Evolutionary conservation across 2,797 vertebrate species (phyloP), one percentile per base, ranked within the genome.

Genomic region (Spinibarbus caldwelli): DNA sequence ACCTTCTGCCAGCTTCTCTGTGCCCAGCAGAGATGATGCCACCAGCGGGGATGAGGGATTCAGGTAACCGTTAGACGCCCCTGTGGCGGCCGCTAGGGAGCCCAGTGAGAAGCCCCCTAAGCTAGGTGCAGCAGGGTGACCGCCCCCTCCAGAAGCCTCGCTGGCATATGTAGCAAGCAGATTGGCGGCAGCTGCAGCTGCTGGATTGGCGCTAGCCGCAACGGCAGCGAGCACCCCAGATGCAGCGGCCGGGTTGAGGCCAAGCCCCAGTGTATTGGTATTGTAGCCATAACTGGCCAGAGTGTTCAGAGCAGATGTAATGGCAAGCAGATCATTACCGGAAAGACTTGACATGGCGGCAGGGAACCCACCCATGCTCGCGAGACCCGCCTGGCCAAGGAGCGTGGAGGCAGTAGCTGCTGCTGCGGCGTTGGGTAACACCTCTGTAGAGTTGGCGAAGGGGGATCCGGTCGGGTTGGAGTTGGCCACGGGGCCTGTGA

Each of bases 231-330:
- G 94, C 71, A 98, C 97, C 14, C 97, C 97, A 0, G 96, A 97
- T 17, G 97, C 96, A 3, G 97, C 96, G 6, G 96, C 96, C 2
- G 97, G 97, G 94, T 97, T 97, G 91, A 97, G 96, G 82, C 97
- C 97, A 84, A 98, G 93, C 83, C 97, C 97, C 70, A 97, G 93
- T 87, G 97, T 97, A 95, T 97, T 97, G 91, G 97, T 97, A 93
- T 97, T 97, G 95, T 98, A 98, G 93, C 97, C 97, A 15, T 98
- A 98, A 91, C 97, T 98, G 90, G 97, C 97, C 92, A 98, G 91
- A 3, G 97, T 98, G 95, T 98, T 98, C 90, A 98, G 96, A 83
- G 97, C 97, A 21, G 97, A 97, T 87, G 97, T 97, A 92, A 98
- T 98, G 94, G 97, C 96, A 94, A 98, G 94, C 83, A 98, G 96